Conservation (phyloP, 2,113 vertebrate genomes). For the Lates calcarifer region DNA sequence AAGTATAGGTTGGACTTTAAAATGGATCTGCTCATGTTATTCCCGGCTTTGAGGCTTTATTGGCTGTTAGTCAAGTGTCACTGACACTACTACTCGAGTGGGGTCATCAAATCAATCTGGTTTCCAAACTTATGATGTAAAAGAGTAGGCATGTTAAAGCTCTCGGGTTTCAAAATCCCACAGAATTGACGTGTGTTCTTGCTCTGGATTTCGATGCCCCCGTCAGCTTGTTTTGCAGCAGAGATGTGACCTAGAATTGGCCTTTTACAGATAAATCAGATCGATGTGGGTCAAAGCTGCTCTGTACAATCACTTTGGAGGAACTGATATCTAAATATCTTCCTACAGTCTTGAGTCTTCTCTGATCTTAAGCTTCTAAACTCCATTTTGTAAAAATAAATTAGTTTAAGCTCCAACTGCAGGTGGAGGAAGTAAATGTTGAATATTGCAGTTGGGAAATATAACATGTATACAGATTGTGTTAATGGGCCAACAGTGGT, state of each 20-base stretch:
- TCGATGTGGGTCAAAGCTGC: too few species aligned
- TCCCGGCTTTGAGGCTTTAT: not conserved
- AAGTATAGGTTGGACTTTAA: too few species aligned
- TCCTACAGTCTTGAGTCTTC: too few species aligned
- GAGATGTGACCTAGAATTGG: too few species aligned
- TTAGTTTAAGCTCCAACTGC: not conserved
- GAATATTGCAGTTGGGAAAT: conserved; percentile 17
- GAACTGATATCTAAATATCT: too few species aligned
- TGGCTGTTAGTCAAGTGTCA: too few species aligned
- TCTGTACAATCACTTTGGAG: too few species aligned
- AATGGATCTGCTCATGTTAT: not conserved
- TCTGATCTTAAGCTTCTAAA: too few species aligned
- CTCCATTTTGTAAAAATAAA: not conserved
- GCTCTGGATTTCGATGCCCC: not conserved
- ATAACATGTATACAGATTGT: conserved; percentile 28
- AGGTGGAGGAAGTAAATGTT: conserved; percentile 3
- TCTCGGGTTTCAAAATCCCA: not conserved
- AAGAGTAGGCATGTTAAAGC: too few species aligned
- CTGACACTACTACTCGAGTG: not conserved
- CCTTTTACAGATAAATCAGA: too few species aligned
- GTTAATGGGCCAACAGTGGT: not conserved
- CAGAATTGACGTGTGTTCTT: not conserved
- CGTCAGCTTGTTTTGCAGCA: not conserved
- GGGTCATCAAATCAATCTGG: not conserved
- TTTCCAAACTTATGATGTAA: not conserved